Evolutionary conservation across 2,797 vertebrate genomes (phyloP), one percentile per base, ranked within the genome.

Genomic region (Acipenser oxyrinchus): DNA sequence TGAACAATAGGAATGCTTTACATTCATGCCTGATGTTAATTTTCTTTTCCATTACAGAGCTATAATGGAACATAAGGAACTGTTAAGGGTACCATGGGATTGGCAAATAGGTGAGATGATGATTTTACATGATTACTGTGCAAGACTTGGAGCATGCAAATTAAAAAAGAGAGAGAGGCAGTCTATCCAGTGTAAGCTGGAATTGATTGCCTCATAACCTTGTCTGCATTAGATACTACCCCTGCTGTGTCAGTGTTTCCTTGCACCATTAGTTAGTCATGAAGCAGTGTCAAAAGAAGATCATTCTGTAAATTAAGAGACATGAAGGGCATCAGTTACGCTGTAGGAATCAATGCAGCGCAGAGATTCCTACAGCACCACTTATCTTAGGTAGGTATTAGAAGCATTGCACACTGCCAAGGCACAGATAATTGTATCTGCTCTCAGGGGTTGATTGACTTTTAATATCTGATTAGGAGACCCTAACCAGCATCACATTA

Each of bases 61-160:
- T 75, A 94, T 97, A 73, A 94, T 96, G 92, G 95, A 97, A 70
- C 95, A 97, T 83, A 97, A 96, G 84, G 94, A 97, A 81, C 85
- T 97, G 69, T 80, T 97, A 81, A 96, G 87, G 83, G 93, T 97
- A 62, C 91, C 91, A 62, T 97, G 95, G 95, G 91, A 97, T 64
- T 97, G 95, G 95, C 94, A 96, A 79, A 95, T 97, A 84, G 95
- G 95, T 95, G 89, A 93, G 87, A 70, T 62, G 15, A 68, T 37
- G 48, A 61, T 67, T 82, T 37, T 10, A 57, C 57, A 55, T 51
- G 49, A 62, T 51, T 60, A 48, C 57, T 76, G 69, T 60, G 66
- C 51, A 67, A 71, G 70, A 58, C 0, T 0, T 66, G 66, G 63
- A 61, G 63, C 63, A 64, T 64, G 55, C 7, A 57, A 15, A 9